Evolutionary conservation across 2,888 invertebrate genomes (phyloP).

Genomic region (Muschampia plurimacula): DNA sequence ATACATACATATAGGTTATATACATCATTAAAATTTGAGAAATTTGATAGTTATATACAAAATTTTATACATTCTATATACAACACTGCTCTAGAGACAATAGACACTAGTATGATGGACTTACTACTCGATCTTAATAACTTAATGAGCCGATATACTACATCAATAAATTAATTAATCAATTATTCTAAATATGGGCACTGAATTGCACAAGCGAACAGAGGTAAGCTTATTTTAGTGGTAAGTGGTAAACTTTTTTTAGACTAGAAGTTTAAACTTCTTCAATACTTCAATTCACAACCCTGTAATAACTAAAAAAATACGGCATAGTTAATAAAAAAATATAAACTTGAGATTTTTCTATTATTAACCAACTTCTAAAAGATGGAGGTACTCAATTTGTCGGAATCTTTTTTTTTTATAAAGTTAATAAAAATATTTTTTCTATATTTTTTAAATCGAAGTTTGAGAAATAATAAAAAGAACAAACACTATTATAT

Average conservation of each 20-base stretch:
- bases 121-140: neutral
- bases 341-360: neutral
- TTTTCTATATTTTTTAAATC: neutral
- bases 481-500: neutral
- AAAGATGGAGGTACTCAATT: no score
- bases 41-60: conserved; percentile 20
- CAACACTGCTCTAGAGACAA: neutral
- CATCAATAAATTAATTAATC: neutral
- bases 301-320: conserved; percentile 4
- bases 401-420: no score
- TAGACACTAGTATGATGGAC: conserved; percentile 17
- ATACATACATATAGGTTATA: no score
- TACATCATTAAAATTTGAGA: conserved; percentile 11
- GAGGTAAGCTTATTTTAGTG: conserved; percentile 15
- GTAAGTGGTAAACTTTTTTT: neutral
- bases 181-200: conserved; percentile 13
- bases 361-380: neutral
- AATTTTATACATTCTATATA: conserved; percentile 25
- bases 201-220: neutral
- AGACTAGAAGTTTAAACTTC: conserved; percentile 22
- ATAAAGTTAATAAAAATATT: no score
- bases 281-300: conserved; percentile 8
- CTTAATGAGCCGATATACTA: neutral
- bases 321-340: neutral
- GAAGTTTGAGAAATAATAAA: neutral